Base-by-base conservation (phyloP, 2,113 vertebrate species). In the Todiramphus saurophagus region DNA sequence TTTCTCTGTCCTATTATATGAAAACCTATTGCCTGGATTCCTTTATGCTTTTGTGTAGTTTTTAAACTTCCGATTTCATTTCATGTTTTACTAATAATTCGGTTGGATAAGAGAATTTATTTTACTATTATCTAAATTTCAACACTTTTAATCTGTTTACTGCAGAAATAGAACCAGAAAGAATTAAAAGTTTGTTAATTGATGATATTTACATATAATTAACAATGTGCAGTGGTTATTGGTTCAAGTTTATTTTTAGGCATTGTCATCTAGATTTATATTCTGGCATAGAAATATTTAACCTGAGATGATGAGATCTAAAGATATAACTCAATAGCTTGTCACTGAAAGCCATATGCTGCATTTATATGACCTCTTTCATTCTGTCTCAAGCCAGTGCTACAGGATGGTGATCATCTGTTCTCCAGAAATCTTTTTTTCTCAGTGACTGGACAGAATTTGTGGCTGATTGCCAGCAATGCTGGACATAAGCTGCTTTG, bases 401-500 rank as follows among this genome's bases (percentile, higher is more conserved):
- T 83, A 64, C 46, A 80, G 51, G 31, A 85, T 83, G 63, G 51
- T 89, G 75, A 56, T 96, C 63, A 89, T 93, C 89, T 96, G 63
- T 70, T 90, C 73, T 89, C 60, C 72, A 86, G 80, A 77, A 84
- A 23, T 56, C 5, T 39, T 30, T 73, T 77, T 95, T 83, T 20
- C 39, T 46, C 30, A 56, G 39, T 93, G 89, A 85, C 81, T 92
- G 87, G 64, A 48, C 86, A 77, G 92, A 95, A 82, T 76, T 87
- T 37, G 39, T 95, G 94, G 89, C 83, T 67, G 39, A 68, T 68
- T 89, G 78, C 90, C 93, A 97, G 67, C 11, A 86, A 21, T 69
- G 44, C 35, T 90, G 87, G 68, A 55, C 73, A 67, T 94, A 96
- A 96, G 91, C 62, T 92, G 59, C 94, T 96, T 95, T 92, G 72